Conservation (phyloP, 2,797 vertebrate species). For the Miichthys miiuy region DNA sequence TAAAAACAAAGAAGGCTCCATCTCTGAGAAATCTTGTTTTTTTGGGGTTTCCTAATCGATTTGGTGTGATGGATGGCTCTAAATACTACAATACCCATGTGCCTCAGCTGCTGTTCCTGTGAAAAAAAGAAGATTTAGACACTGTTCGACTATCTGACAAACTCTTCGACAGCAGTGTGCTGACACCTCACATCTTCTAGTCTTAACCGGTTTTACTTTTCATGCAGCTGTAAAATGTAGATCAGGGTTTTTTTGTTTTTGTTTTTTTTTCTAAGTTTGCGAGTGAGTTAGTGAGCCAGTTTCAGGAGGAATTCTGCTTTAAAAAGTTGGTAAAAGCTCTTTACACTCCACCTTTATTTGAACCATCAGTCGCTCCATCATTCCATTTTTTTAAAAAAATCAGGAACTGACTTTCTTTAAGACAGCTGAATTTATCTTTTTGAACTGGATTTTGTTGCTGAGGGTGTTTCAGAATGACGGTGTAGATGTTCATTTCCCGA, state of each 20-base stretch:
- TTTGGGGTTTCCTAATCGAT: background rate
- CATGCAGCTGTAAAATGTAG: background rate
- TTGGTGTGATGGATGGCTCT: background rate
- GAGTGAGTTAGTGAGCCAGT: background rate
- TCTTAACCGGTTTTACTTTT: background rate
- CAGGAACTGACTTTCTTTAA: background rate
- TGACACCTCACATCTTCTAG: background rate
- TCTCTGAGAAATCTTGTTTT: background rate
- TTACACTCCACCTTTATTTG: background rate
- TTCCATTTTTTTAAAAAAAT: background rate
- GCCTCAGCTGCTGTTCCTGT: background rate
- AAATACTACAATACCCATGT: background rate
- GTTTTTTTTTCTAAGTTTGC: background rate
- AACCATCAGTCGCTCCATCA: background rate
- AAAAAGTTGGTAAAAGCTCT: conserved; percentile 1
- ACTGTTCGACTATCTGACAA: background rate
- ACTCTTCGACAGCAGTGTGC: background rate
- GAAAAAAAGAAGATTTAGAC: background rate
- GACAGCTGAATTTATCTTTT: conserved; percentile 14
- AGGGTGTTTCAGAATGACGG: conserved; percentile 3
- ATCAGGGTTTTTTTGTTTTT: background rate
- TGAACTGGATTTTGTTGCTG: background rate
- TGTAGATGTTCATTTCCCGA: background rate
- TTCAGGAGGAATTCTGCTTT: background rate
- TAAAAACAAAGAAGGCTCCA: background rate